Evolutionary conservation across 2,888 invertebrate genomes (phyloP).

Genomic region (Diadegma fenestrale): DNA sequence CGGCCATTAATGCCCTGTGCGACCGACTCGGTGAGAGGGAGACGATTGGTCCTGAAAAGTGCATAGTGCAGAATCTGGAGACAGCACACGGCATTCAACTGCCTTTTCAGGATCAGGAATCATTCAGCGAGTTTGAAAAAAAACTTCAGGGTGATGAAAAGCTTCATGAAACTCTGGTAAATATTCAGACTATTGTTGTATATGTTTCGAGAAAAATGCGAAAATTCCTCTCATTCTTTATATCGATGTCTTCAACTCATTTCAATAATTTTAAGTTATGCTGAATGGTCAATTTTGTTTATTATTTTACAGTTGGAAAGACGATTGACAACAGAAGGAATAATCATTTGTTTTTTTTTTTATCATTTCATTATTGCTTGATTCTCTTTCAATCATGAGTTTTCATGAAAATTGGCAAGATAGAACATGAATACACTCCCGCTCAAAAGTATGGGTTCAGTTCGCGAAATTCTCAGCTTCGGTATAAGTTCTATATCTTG

Average conservation of each 20-base stretch:
- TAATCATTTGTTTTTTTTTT: too few relatives aligned
- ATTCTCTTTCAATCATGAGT: too few relatives aligned
- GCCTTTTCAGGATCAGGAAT: not conserved
- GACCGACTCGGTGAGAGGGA: not conserved
- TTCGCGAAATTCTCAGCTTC: too few relatives aligned
- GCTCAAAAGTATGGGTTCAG: too few relatives aligned
- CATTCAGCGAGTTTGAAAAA: not conserved
- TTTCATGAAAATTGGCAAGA: not conserved
- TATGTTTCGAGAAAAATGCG: not conserved
- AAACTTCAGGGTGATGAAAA: not conserved
- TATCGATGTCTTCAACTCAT: not conserved
- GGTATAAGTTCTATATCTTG: too few relatives aligned
- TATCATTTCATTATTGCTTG: too few relatives aligned
- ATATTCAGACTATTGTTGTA: not conserved
- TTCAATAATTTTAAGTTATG: not conserved
- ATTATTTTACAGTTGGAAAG: not conserved
- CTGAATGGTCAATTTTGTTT: not conserved
- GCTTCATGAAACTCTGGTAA: not conserved
- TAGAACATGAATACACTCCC: not conserved
- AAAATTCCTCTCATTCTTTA: not conserved
- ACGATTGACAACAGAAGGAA: too few relatives aligned
- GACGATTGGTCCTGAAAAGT: not conserved
- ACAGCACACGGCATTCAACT: not conserved
- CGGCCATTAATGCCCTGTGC: conserved; percentile 15
- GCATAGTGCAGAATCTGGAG: not conserved